Base-by-base conservation (phyloP, 2,888 invertebrate genomes). In the Polymixis lichenea region DNA sequence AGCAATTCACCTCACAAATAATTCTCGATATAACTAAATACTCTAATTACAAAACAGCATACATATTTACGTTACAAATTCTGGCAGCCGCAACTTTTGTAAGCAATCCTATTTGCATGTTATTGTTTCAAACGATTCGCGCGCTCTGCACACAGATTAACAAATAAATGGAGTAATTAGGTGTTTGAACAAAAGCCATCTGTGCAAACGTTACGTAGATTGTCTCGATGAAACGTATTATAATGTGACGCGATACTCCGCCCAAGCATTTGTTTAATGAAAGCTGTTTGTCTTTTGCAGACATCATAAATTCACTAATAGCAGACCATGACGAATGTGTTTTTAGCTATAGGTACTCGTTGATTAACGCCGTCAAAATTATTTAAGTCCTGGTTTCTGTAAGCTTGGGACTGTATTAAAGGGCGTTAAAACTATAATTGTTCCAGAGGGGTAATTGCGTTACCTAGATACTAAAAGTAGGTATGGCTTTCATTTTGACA, bases 41-140 rank as follows among this genome's bases (percentile, higher is more conserved):
- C 19, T 58, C 9, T 58, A 62, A 53, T 82, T 71, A 79, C 55
- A 72, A 61, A 74, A 77, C 55, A 68, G 15, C 19, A 15, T 32
- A 38, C 17, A 61, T 84, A 75, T 83, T 84, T 85, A 84, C 74
- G 25, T 72, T 67, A 69, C 62, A 66, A 49, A 51, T 77, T 74
- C 73, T 69, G 71, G 74, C 68, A 58, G 72, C 43, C 61, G 55
- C 15, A 28, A 25, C 25, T 62, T 77, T 80, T 69, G 67, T 81
- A 62, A 75, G 32, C 77, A 70, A 74, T 53, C 4, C 46, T 81
- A 75, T 83, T 84, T 84, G 81, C 74, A 81, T 83, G n/a, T 81
- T 73, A 77, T 72, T 79, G 75, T 76, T 78, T 67, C 72, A 72
- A 78, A 76, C 78, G 60, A 76, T 75, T 74, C 46, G 78, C 74